Evolutionary conservation across 2,797 vertebrate species (phyloP).

Genomic region (Oophaga sylvatica): DNA sequence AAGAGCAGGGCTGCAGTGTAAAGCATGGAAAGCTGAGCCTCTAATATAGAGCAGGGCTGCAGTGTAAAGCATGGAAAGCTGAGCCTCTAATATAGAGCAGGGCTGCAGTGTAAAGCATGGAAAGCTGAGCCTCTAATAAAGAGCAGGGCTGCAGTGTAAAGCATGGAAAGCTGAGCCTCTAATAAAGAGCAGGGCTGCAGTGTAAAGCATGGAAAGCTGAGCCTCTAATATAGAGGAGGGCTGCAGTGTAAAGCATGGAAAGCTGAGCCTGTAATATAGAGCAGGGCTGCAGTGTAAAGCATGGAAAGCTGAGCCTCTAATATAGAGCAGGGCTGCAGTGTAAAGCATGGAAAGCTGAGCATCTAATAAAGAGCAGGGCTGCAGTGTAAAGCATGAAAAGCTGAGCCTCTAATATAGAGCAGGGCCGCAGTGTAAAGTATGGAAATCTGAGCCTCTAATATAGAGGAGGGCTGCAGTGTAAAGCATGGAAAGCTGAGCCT

Average conservation of each 20-base stretch:
- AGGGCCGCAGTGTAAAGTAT: neutral
- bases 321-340: neutral
- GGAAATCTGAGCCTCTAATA: neutral
- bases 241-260: neutral
- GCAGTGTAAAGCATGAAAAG: conserved; percentile 4
- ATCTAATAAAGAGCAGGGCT: neutral
- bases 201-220: neutral
- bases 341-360: neutral
- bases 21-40: neutral
- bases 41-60: neutral
- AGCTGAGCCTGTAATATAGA: neutral
- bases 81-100: neutral
- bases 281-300: neutral
- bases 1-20: neutral
- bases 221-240: neutral
- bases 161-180: neutral
- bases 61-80: neutral
- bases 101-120: neutral
- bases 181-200: neutral
- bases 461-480: neutral
- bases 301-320: neutral
- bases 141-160: neutral
- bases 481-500: neutral
- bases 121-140: neutral
- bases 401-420: neutral